A percentile compares a stretch with the other conserved stretches of the same genome.
phyloP scores from a whole-genome alignment of 1,140 invertebrate species.

The Samia ricini region DNA sequence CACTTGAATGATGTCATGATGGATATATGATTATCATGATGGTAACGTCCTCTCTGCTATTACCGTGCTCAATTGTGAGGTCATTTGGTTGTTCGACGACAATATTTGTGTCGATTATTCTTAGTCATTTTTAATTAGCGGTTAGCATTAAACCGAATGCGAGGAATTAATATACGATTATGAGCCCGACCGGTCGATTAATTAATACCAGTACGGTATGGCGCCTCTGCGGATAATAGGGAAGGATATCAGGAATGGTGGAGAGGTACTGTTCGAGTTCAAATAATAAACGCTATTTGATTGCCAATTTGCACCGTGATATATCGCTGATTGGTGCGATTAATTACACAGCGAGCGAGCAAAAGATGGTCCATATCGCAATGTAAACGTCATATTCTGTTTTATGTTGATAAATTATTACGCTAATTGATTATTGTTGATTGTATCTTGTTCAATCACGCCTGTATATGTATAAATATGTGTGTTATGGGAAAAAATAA shows the following conservation, averaged over 20 bases:
- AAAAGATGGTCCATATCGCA: neutral
- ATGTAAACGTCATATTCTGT: neutral
- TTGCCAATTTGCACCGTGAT: conserved; percentile 63
- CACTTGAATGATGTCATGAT: conserved; percentile 60
- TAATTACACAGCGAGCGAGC: conserved; percentile 35
- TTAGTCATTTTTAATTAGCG: conserved; percentile 45
- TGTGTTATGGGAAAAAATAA: too few species aligned
- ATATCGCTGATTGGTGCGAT: conserved; percentile 45
- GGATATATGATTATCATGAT: conserved; percentile 56
- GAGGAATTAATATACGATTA: conserved; percentile 55
- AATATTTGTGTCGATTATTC: conserved; percentile 43
- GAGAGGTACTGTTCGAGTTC: conserved; percentile 20
- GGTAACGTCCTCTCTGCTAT: conserved; percentile 46
- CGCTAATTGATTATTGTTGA: neutral
- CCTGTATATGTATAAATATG: neutral
- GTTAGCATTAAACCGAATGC: conserved; percentile 40
- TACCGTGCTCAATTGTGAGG: conserved; percentile 50
- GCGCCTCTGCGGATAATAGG: conserved; percentile 14
- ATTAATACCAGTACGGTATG: conserved; percentile 34
- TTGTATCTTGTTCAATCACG: neutral
- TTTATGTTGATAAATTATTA: neutral
- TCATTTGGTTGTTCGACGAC: conserved; percentile 45
- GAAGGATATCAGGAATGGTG: neutral
- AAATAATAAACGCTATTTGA: conserved; percentile 53
- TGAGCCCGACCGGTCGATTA: conserved; percentile 39